Base-by-base conservation (phyloP, 2,888 invertebrate species). In the Uropetala carovei region DNA sequence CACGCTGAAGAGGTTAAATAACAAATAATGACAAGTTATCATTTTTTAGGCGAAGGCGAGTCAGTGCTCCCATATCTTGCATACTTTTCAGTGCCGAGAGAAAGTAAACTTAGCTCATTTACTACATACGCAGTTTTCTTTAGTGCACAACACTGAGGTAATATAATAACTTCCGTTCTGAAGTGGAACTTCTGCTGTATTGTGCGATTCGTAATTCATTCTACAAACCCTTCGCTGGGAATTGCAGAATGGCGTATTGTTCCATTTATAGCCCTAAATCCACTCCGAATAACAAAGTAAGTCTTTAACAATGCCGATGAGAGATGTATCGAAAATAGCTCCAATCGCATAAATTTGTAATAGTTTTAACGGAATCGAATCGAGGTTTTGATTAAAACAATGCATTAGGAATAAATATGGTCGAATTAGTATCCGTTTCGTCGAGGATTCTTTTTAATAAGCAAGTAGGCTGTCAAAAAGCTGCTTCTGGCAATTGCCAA, bases 41-140 rank as follows among this genome's bases (percentile, higher is more conserved):
- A 57, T 18, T 81, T 81, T 81, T 43, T 30, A 27, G 81, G n/a
- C 58, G 22, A 30, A n/a, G 18, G 10, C 10, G 85, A 85, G 58
- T 85, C 85, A 85, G 11, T 58, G 85, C 85, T 58, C 85, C 85
- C 58, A 58, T 58, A 85, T 22, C 85, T 58, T 22, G 85, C 85
- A 58, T 14, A n/a, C 22, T 58, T 58, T 58, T 85, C 85, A 85
- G 57, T 57, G 85, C 11, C 13, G 43, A 57, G n/a, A 83, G 43
- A 83, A 83, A 83, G 83, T 43, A 56, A 83, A 83, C 43, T n/a
- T 18, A 43, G 56, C 18, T 0, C 16, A 43, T 16, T 57, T 83
- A 43, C 43, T n/a, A 16, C 57, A 14, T 27, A n/a, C 18, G 43
- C 16, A 10, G 83, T 43, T 83, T 82, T 68, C 68, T 75, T 75